Conservation (phyloP, 2,797 vertebrate species). For the Phataginus tricuspis region DNA sequence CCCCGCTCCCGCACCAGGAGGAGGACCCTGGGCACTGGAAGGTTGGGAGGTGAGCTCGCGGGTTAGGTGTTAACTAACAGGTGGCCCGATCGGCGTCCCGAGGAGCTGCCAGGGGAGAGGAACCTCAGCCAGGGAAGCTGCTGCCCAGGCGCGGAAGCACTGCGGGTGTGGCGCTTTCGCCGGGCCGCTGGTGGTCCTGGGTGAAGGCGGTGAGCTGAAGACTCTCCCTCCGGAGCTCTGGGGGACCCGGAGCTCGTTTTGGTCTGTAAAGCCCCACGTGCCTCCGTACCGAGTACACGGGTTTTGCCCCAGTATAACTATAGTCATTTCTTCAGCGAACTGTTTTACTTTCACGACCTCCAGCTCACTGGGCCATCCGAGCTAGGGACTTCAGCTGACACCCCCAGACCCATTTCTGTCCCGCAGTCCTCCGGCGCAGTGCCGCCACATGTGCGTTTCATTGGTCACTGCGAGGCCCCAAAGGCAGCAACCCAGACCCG, state of each 20-base stretch:
- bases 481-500: conserved; percentile 80
- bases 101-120: fast-evolving
- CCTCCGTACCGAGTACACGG: background rate
- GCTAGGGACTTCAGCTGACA: background rate
- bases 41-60: too few species aligned
- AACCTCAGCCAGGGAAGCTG: fast-evolving
- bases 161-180: fast-evolving
- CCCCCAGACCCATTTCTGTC: conserved; percentile 58
- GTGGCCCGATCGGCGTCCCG: fast-evolving
- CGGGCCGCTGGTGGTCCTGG: background rate
- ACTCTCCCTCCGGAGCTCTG: fast-evolving
- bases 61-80: too few species aligned
- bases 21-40: fast-evolving
- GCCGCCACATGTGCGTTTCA: conserved; percentile 80
- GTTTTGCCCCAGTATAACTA: background rate
- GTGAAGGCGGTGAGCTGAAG: background rate
- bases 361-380: fast-evolving
- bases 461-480: conserved; percentile 83
- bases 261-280: background rate
- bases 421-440: conserved; percentile 71
- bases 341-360: background rate
- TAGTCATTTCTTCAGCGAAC: background rate
- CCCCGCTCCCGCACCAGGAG: fast-evolving
- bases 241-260: background rate
- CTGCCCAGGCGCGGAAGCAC: background rate